Evolutionary conservation across 2,113 vertebrate species (phyloP).

Genomic region (Ceratotherium simum): DNA sequence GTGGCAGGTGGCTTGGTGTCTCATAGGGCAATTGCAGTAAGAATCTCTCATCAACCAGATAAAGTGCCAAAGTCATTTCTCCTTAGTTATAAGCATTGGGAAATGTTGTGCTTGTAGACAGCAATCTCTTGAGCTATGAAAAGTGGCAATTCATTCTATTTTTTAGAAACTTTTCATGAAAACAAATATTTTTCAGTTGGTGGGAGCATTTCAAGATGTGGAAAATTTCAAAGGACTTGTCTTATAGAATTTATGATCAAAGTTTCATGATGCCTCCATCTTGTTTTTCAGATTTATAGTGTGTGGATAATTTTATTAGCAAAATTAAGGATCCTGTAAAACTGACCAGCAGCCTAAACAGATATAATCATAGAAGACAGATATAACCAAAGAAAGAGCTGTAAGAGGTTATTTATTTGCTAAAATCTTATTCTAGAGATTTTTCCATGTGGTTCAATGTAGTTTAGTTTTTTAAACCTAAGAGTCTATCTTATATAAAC

Average conservation of each 20-base stretch:
- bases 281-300: slow-evolving; percentile 36
- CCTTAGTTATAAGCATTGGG: slow-evolving; percentile 32
- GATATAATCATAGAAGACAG: slow-evolving; percentile 28
- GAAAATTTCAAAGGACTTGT: slow-evolving; percentile 53
- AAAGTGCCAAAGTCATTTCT: slow-evolving; percentile 44
- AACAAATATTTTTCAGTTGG: slow-evolving; percentile 63
- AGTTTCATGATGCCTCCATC: not conserved
- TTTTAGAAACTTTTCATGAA: slow-evolving; percentile 56
- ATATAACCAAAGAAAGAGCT: slow-evolving; percentile 56
- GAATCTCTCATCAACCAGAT: slow-evolving; percentile 56
- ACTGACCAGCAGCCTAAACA: slow-evolving; percentile 55
- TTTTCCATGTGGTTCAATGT: slow-evolving; percentile 76
- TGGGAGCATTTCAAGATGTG: not conserved
- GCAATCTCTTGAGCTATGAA: slow-evolving; percentile 61
- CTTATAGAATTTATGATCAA: slow-evolving; percentile 9
- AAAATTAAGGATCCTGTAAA: slow-evolving; percentile 68
- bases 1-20: slow-evolving; percentile 2
- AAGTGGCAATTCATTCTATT: not conserved
- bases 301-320: slow-evolving; percentile 65
- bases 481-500: slow-evolving; percentile 82
- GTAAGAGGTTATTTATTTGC: slow-evolving; percentile 82
- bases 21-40: slow-evolving; percentile 35
- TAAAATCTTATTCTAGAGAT: slow-evolving; percentile 83
- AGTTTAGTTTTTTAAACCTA: slow-evolving; percentile 75
- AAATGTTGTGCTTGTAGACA: not conserved